These are phyloP conservation scores for Camponotus fellah DNA, from an alignment of 2,888 invertebrate genomes.

Conservation along the genomic window DNA sequence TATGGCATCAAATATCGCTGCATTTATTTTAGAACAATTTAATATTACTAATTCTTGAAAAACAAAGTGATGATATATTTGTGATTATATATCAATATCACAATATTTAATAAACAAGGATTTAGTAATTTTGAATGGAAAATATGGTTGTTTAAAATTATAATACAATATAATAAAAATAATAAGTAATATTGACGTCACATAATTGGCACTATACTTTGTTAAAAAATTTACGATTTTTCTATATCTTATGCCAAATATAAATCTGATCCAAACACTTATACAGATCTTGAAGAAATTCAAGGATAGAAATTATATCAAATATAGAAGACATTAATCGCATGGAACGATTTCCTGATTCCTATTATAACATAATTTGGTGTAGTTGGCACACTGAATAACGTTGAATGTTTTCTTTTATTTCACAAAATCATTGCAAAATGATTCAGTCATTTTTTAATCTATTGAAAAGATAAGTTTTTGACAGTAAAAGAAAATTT, in stretches of 20 bases:
- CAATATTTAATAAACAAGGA: background rate
- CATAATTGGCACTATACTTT: slow-evolving; percentile 9
- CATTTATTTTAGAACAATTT: background rate
- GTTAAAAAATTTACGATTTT: background rate
- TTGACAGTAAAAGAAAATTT: background rate
- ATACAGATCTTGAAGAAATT: slow-evolving; percentile 9
- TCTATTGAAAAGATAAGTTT: background rate
- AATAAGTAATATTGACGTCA: background rate
- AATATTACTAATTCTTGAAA: background rate
- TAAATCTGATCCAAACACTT: slow-evolving; percentile 32
- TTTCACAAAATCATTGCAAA: background rate
- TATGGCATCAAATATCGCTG: background rate
- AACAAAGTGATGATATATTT: background rate
- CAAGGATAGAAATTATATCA: slow-evolving; percentile 50
- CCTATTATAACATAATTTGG: background rate
- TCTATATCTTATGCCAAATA: slow-evolving; percentile 40
- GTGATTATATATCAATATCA: background rate
- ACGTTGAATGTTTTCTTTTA: background rate
- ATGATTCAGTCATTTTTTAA: background rate
- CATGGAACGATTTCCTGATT: slow-evolving; percentile 2
- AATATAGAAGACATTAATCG: slow-evolving; percentile 1
- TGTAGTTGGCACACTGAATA: background rate
- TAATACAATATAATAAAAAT: background rate
- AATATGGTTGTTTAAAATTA: background rate
- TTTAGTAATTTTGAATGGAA: background rate